Percentiles rank a stretch among this genome's conserved stretches.
phyloP scores from a whole-genome alignment of 2,797 vertebrate genomes.

The Luscinia luscinia region DNA sequence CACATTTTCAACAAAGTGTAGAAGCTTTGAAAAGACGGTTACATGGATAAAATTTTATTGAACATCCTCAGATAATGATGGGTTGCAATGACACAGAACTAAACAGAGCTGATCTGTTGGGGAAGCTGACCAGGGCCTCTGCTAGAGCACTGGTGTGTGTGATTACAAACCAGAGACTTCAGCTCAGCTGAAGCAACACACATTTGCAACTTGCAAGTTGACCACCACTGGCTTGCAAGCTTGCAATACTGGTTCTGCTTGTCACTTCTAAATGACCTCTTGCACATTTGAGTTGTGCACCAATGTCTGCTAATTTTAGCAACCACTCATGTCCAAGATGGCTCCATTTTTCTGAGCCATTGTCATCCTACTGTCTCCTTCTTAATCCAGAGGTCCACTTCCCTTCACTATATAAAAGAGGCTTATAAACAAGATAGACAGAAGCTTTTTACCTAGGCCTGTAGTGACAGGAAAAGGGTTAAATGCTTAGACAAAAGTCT shows the following conservation, averaged over 20 bases:
- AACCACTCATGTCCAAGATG: background rate
- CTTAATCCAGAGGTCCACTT: background rate
- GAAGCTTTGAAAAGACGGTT: background rate
- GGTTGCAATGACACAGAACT: background rate
- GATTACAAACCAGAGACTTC: background rate
- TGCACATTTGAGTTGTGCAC: background rate
- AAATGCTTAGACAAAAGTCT: no score
- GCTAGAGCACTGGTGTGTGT: no score
- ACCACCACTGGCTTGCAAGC: background rate
- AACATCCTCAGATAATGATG: background rate
- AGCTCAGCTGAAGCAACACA: background rate
- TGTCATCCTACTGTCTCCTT: background rate
- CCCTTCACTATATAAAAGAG: background rate
- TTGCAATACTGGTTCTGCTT: background rate
- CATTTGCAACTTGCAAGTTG: background rate
- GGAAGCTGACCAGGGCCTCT: background rate
- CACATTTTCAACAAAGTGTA: background rate
- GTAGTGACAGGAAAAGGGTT: background rate
- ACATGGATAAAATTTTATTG: background rate
- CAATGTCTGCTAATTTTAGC: background rate
- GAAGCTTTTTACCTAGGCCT: background rate
- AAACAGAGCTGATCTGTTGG: fast-evolving
- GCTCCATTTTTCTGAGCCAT: background rate
- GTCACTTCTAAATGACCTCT: background rate
- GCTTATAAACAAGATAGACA: background rate